Evolutionary conservation across 2,888 invertebrate genomes (phyloP).

Genomic region (Perizoma flavofasciatum): DNA sequence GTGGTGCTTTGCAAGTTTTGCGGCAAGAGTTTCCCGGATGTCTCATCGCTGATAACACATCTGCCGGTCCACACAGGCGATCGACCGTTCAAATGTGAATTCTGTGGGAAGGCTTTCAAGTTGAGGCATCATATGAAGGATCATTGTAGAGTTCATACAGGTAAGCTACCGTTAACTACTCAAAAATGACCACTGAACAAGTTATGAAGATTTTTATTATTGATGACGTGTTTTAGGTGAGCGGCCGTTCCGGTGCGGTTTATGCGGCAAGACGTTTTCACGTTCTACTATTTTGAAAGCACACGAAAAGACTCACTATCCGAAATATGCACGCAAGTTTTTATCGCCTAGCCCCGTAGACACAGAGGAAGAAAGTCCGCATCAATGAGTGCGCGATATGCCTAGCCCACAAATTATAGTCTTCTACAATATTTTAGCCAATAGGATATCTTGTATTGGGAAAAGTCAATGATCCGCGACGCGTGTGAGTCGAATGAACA

Average conservation of each 20-base stretch:
- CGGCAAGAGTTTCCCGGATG: constrained; percentile 96
- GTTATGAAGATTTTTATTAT: constrained; percentile 4
- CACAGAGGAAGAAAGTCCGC: constrained; percentile 91
- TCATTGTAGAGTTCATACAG: constrained; percentile 96
- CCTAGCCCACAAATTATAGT: constrained; percentile 53
- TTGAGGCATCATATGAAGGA: constrained; percentile 97
- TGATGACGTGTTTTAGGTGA: constrained; percentile 83
- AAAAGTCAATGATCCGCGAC: constrained; percentile 67
- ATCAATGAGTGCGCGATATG: constrained; percentile 79
- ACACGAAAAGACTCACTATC: constrained; percentile 96
- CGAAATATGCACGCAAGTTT: constrained; percentile 95
- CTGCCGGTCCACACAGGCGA: constrained; percentile 95
- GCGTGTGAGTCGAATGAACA: constrained; percentile 71
- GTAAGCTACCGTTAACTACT: constrained; percentile 63
- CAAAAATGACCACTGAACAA: background rate
- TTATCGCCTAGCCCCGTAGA: constrained; percentile 94
- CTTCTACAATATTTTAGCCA: constrained; percentile 59
- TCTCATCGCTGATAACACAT: constrained; percentile 93
- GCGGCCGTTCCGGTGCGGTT: constrained; percentile 93
- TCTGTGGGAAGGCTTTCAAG: constrained; percentile 97
- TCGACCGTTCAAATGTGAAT: constrained; percentile 96
- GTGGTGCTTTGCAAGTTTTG: constrained; percentile 96
- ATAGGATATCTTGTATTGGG: constrained; percentile 47
- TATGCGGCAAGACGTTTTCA: constrained; percentile 96
- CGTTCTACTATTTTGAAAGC: constrained; percentile 95